phyloP scores from a whole-genome alignment of 2,888 invertebrate species.

The Baronia brevicornis region DNA sequence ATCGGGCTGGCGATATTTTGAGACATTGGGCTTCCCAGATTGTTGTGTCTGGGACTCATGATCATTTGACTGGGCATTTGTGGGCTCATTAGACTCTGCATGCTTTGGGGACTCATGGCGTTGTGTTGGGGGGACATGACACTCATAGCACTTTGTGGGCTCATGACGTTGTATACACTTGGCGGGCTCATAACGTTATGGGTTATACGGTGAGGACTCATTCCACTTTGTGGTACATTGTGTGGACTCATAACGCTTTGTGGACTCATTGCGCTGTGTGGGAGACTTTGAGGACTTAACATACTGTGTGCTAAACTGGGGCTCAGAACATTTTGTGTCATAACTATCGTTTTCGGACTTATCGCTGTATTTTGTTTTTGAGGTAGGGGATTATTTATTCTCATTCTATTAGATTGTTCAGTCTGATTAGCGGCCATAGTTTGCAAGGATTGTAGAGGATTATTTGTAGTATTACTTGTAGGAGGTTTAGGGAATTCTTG shows the following conservation, averaged over 20 bases:
- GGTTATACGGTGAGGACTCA: slow-evolving; percentile 56
- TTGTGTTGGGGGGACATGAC: slow-evolving; percentile 70
- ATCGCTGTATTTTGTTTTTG: slow-evolving; percentile 49
- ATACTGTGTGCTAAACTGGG: slow-evolving; percentile 59
- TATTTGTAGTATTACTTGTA: slow-evolving; percentile 35
- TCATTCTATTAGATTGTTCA: slow-evolving; percentile 54
- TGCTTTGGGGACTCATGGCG: slow-evolving; percentile 67
- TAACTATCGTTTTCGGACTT: slow-evolving; percentile 56
- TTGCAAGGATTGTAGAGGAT: slow-evolving; percentile 61
- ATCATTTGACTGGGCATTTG: slow-evolving; percentile 65
- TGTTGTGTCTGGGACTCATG: slow-evolving; percentile 63
- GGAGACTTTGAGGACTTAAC: slow-evolving; percentile 64
- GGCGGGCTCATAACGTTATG: slow-evolving; percentile 64
- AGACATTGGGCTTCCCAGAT: slow-evolving; percentile 42
- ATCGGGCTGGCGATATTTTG: slow-evolving; percentile 38
- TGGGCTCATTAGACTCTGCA: slow-evolving; percentile 64
- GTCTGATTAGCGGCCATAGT: slow-evolving; percentile 61
- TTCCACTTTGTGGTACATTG: slow-evolving; percentile 47
- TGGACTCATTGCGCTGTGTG: slow-evolving; percentile 66
- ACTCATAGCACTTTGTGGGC: slow-evolving; percentile 67
- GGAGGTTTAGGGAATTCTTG: slow-evolving; percentile 45
- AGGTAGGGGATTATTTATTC: slow-evolving; percentile 46
- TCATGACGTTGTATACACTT: slow-evolving; percentile 63
- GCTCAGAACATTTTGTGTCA: slow-evolving; percentile 60
- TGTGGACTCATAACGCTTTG: slow-evolving; percentile 64